Percentiles rank a stretch among this genome's conserved stretches.
Evolutionary conservation across 2,797 vertebrate genomes (phyloP).

Genomic region (Intellagama lesueurii): DNA sequence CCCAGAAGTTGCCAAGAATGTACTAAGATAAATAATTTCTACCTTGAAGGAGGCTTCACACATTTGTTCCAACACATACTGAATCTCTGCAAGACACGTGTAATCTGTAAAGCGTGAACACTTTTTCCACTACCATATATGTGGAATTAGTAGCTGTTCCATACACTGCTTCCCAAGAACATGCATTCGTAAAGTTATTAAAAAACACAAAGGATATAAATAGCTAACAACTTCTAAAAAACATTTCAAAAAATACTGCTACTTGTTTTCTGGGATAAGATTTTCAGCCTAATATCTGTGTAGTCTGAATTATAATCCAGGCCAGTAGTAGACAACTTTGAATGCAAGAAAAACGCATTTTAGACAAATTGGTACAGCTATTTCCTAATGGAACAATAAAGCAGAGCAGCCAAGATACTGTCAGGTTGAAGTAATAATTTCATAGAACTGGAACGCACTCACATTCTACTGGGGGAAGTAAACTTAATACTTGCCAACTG

Average conservation of each 20-base stretch:
- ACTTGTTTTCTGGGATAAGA: neutral
- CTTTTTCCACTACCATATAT: neutral
- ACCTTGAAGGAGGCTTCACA: neutral
- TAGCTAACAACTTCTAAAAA: neutral
- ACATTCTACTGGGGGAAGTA: neutral
- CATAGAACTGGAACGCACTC: neutral
- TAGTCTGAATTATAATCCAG: neutral
- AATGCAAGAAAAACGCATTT: neutral
- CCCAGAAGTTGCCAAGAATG: neutral
- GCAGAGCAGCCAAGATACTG: neutral
- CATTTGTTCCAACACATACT: neutral
- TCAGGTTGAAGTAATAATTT: neutral
- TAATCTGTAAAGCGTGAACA: neutral
- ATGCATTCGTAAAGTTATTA: neutral
- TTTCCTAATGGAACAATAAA: neutral
- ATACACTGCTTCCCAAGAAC: neutral
- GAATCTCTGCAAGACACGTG: neutral
- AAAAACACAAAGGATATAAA: neutral
- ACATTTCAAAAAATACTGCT: neutral
- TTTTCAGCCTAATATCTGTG: neutral
- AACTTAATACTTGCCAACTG: slow-evolving; percentile 87
- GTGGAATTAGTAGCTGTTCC: neutral
- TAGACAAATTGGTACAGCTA: neutral
- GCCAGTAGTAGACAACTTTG: neutral
- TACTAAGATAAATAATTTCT: neutral